A percentile compares a stretch with the other conserved stretches of the same genome.
These are phyloP conservation scores for Anguilla rostrata DNA, from an alignment of 2,113 vertebrate genomes.

Conservation along the genomic window DNA sequence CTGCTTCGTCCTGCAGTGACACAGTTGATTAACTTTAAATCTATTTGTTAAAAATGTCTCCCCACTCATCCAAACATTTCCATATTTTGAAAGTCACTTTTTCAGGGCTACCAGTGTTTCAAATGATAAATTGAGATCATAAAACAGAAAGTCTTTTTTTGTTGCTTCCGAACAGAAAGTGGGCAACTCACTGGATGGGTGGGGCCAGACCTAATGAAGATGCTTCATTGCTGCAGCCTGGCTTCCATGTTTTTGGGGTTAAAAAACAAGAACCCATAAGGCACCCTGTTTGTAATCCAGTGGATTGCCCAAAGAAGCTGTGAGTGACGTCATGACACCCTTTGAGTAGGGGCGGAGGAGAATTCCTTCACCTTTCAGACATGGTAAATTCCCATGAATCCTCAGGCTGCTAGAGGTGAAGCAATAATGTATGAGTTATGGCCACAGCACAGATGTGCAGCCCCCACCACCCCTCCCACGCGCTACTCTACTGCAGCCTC, in stretches of 20 bases:
- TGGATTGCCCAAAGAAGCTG: not conserved
- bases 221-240: not conserved
- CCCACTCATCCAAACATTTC: not conserved
- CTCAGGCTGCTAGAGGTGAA: not conserved
- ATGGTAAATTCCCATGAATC: not conserved
- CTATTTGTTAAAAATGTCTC: constrained; percentile 16
- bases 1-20: not conserved
- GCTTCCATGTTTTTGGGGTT: not conserved
- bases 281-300: too few species aligned
- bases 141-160: not conserved
- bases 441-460: not conserved
- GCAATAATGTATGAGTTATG: not conserved
- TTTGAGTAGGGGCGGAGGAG: not conserved
- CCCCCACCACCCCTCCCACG: not conserved
- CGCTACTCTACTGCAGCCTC: not conserved
- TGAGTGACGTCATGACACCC: not conserved
- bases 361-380: not conserved
- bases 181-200: not conserved
- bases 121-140: not conserved
- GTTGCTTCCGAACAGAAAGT: not conserved
- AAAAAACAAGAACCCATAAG: not conserved
- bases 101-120: not conserved
- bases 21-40: constrained; percentile 32
- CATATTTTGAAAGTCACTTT: constrained; percentile 4
- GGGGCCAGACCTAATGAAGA: not conserved